Conservation (phyloP, 2,888 invertebrate species). For the Scaptomyza flava region DNA sequence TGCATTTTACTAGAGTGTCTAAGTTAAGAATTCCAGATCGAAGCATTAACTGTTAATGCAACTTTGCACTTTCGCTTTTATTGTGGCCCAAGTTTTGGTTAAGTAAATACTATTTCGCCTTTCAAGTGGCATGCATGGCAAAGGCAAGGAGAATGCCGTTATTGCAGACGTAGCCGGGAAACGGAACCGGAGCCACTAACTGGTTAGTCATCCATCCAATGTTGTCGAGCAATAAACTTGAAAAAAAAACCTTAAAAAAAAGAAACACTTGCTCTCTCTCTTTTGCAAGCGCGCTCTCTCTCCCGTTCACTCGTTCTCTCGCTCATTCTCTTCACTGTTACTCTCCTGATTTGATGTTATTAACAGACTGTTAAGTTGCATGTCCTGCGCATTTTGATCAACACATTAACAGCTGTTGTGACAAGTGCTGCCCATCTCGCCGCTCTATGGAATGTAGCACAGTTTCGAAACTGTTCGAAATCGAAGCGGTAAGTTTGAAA, state of each 20-base stretch:
- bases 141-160: slow-evolving; percentile 13
- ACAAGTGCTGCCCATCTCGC: slow-evolving; percentile 46
- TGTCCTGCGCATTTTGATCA: slow-evolving; percentile 51
- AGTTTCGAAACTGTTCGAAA: slow-evolving; percentile 57
- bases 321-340: background rate
- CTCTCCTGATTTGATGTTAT: background rate
- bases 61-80: slow-evolving; percentile 22
- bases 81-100: background rate
- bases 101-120: background rate
- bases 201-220: slow-evolving; percentile 52
- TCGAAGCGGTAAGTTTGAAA: slow-evolving; percentile 27
- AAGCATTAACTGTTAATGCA: too few relatives aligned
- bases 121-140: background rate
- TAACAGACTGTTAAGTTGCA: slow-evolving; percentile 19
- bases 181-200: slow-evolving; percentile 38
- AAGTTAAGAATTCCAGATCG: too few relatives aligned
- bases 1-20: too few relatives aligned
- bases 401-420: slow-evolving; percentile 56
- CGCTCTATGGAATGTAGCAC: background rate
- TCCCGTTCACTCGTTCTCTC: background rate
- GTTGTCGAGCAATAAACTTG: slow-evolving; percentile 14
- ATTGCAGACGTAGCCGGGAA: slow-evolving; percentile 25
- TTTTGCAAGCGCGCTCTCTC: slow-evolving; percentile 3
- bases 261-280: background rate
- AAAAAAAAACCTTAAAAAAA: too few relatives aligned